Conservation (phyloP, 2,113 vertebrate species). For the Pogona vitticeps region DNA sequence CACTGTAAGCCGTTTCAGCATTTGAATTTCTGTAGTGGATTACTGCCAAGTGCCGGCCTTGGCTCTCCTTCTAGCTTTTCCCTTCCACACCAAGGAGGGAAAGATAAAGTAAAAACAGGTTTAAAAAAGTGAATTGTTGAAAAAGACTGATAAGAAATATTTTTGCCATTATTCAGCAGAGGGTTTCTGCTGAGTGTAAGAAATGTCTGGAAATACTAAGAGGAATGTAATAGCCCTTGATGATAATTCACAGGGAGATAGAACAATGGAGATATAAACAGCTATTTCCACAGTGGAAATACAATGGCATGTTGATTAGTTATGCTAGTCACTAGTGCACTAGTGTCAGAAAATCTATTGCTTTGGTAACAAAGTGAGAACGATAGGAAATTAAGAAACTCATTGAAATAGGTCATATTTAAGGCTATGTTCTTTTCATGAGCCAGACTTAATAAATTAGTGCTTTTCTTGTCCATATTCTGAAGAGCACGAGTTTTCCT, state of each 20-base stretch:
- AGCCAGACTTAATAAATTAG: constrained; percentile 1
- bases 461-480: background rate
- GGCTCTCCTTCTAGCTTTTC: constrained; percentile 9
- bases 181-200: constrained; percentile 35
- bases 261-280: constrained; percentile 30
- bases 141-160: constrained; percentile 39
- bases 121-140: constrained; percentile 35
- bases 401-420: constrained; percentile 29
- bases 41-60: background rate
- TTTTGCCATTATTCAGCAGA: constrained; percentile 41
- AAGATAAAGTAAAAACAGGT: constrained; percentile 43
- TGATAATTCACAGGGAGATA: constrained; percentile 28
- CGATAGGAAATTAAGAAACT: constrained; percentile 32
- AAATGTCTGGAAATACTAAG: constrained; percentile 35
- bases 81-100: constrained; percentile 32
- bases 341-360: constrained; percentile 41
- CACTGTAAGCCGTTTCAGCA: background rate
- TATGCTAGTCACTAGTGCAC: constrained; percentile 32
- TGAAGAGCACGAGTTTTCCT: background rate
- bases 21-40: background rate
- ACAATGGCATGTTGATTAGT: constrained; percentile 31
- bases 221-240: constrained; percentile 28
- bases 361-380: constrained; percentile 38
- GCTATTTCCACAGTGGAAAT: constrained; percentile 32
- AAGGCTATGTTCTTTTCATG: constrained; percentile 2